Conservation (phyloP, 1,140 invertebrate genomes). For the Zaprionus camerounensis region DNA sequence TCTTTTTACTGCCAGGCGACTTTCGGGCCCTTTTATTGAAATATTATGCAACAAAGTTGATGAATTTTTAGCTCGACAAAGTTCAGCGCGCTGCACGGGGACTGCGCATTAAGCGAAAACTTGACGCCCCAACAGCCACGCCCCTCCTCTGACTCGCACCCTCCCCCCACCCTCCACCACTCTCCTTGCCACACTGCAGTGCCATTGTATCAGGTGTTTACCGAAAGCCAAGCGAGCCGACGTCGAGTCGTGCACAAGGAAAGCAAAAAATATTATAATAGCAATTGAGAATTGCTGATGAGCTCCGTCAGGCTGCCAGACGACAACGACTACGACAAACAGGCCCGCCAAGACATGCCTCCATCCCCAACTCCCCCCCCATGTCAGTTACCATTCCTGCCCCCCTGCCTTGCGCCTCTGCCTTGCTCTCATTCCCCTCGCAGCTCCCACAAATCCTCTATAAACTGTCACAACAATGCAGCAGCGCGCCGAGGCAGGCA, state of each 20-base stretch:
- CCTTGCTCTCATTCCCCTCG: not conserved
- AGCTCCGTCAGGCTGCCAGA: conserved; percentile 51
- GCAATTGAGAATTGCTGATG: conserved; percentile 84
- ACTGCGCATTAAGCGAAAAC: conserved; percentile 72
- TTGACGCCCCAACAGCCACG: conserved; percentile 34
- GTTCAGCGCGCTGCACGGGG: conserved; percentile 65
- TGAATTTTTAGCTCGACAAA: conserved; percentile 76
- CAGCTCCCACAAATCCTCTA: conserved; percentile 9
- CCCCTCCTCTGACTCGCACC: not conserved
- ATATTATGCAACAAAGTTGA: conserved; percentile 83
- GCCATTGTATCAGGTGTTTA: conserved; percentile 80
- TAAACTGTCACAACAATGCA: conserved; percentile 59
- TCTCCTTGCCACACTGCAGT: conserved; percentile 18
- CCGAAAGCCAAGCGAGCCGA: conserved; percentile 40
- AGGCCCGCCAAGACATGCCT: conserved; percentile 30
- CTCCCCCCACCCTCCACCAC: not conserved
- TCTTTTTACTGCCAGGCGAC: not conserved
- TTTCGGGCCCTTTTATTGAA: conserved; percentile 72
- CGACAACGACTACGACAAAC: conserved; percentile 32
- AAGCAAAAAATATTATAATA: conserved; percentile 81
- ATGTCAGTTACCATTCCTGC: not conserved
- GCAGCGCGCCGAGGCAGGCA: not conserved
- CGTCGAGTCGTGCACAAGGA: conserved; percentile 19
- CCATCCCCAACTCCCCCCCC: not conserved
- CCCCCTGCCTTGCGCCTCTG: not conserved